These are phyloP conservation scores for Drosophila buzzatii DNA, from an alignment of 2,888 invertebrate species.

Conservation along the genomic window DNA sequence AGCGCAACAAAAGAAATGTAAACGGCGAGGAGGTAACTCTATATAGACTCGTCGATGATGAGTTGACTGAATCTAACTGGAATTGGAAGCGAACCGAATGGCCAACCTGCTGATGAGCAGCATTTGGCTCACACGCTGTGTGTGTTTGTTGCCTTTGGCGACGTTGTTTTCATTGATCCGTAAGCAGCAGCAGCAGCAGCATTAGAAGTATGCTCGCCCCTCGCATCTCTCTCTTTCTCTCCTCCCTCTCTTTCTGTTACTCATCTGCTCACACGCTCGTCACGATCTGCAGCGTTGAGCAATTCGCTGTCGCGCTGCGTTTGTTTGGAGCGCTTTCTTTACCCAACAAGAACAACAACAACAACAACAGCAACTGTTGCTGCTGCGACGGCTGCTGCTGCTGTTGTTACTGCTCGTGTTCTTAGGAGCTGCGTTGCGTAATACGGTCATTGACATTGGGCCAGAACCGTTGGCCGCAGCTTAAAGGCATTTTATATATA, in stretches of 20 bases:
- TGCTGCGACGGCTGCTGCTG: slow-evolving; percentile 25
- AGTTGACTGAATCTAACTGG: slow-evolving; percentile 60
- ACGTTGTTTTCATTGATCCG: slow-evolving; percentile 66
- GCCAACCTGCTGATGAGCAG: slow-evolving; percentile 29
- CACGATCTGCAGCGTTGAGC: slow-evolving; percentile 74
- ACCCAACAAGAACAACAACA: slow-evolving; percentile 11
- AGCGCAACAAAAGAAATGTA: slow-evolving; percentile 57
- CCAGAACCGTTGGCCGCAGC: slow-evolving; percentile 47
- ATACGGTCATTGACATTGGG: slow-evolving; percentile 80
- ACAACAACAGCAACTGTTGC: slow-evolving; percentile 1
- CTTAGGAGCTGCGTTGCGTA: slow-evolving; percentile 74
- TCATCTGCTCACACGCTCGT: slow-evolving; percentile 42
- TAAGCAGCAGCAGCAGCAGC: slow-evolving; percentile 37
- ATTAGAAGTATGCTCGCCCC: slow-evolving; percentile 37
- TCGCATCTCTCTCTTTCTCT: background rate
- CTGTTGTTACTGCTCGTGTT: slow-evolving; percentile 34
- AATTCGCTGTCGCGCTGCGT: slow-evolving; percentile 65
- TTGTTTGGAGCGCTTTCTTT: slow-evolving; percentile 40
- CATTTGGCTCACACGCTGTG: slow-evolving; percentile 38
- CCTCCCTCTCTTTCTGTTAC: slow-evolving; percentile 12
- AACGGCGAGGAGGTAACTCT: slow-evolving; percentile 1
- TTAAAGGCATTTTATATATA: slow-evolving; percentile 43
- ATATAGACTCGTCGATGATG: slow-evolving; percentile 31
- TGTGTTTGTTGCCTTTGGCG: slow-evolving; percentile 32
- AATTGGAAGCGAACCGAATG: slow-evolving; percentile 26